Evolutionary conservation across 92 coral and sea anemone species (phyloP).

Genomic region (Porites rus): DNA sequence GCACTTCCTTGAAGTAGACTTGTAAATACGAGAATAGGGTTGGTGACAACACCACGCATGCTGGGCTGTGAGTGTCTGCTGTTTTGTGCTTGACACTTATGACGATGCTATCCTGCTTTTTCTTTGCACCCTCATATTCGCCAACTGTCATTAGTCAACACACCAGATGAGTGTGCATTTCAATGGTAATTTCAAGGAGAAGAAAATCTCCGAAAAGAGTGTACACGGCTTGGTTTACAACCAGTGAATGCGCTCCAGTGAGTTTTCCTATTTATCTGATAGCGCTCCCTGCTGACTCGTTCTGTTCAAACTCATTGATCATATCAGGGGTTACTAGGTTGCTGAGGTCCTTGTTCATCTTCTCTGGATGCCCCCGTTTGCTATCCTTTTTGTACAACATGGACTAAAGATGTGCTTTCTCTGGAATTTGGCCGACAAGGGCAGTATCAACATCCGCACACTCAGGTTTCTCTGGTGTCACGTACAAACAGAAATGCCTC

Average conservation of each 20-base stretch:
- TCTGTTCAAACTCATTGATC: conserved; percentile 46
- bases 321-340: conserved; percentile 45
- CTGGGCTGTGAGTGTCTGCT: conserved; percentile 60
- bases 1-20: conserved; percentile 24
- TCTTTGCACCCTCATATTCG: conserved; percentile 39
- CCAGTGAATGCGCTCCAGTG: conserved; percentile 35
- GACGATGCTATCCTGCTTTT: conserved; percentile 17
- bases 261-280: conserved; percentile 42
- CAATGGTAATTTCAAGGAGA: conserved; percentile 58
- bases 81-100: conserved; percentile 61
- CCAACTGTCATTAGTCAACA: conserved; percentile 56
- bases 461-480: conserved; percentile 59
- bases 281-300: conserved; percentile 58
- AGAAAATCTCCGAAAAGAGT: conserved; percentile 63
- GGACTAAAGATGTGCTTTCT: conserved; percentile 55
- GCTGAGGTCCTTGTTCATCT: conserved; percentile 51
- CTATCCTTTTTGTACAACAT: conserved; percentile 52
- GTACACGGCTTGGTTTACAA: conserved; percentile 51
- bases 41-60: conserved; percentile 30
- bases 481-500: conserved; percentile 56
- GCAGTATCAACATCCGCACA: conserved; percentile 33
- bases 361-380: conserved; percentile 48
- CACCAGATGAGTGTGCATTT: conserved; percentile 73
- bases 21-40: conserved; percentile 34
- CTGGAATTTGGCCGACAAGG: conserved; percentile 23